Conservation (phyloP, 2,113 vertebrate genomes). For the Archilochus colubris region DNA sequence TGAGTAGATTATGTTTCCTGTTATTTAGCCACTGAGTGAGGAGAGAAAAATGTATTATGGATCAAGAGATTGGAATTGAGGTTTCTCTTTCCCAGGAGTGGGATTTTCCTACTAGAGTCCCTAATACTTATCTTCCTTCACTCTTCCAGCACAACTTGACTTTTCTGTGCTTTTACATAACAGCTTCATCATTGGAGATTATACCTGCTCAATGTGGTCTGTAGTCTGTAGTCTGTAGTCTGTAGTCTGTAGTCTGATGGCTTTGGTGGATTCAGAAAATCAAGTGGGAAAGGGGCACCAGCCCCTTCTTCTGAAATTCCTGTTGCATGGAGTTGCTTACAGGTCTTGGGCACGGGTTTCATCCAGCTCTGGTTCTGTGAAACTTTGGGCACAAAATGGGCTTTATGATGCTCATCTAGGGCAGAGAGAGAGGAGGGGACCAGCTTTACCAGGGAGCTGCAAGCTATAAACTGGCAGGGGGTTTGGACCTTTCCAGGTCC, state of each 20-base stretch:
- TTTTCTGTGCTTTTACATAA: background rate
- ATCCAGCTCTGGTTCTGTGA: background rate
- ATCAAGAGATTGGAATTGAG: background rate
- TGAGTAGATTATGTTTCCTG: background rate
- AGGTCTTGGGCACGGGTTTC: background rate
- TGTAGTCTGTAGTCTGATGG: background rate
- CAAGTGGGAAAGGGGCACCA: background rate
- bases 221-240: background rate
- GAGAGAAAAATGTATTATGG: background rate
- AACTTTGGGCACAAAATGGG: background rate
- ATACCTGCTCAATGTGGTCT: background rate
- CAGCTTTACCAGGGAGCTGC: background rate
- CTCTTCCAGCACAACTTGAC: background rate
- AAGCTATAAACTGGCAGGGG: background rate
- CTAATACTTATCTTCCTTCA: background rate
- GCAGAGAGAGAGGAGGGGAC: background rate
- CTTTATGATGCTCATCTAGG: background rate
- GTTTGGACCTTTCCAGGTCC: too few species aligned
- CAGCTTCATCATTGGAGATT: background rate
- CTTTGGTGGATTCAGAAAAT: background rate
- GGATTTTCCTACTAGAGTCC: background rate
- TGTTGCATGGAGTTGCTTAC: background rate
- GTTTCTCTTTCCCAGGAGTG: background rate
- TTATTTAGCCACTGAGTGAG: background rate
- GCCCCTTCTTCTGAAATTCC: background rate